These are phyloP conservation scores for Drosophila micromelanica DNA, from an alignment of 1,140 invertebrate genomes.

Conservation along the genomic window DNA sequence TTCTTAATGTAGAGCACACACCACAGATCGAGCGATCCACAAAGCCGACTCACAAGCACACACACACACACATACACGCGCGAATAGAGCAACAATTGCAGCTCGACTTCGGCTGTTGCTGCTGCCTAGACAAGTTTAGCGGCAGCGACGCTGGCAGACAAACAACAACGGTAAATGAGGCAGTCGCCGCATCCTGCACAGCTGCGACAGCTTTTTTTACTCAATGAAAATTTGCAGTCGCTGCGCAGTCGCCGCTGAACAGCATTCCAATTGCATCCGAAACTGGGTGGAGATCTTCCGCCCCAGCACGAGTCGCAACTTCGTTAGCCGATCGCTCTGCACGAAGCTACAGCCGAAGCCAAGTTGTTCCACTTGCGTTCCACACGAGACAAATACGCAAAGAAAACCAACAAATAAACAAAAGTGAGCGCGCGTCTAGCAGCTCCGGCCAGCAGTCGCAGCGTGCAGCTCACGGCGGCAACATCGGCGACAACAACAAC, in stretches of 20 bases:
- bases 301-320: constrained; percentile 64
- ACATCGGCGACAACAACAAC: constrained; percentile 37
- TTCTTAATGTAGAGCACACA: constrained; percentile 79
- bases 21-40: constrained; percentile 31
- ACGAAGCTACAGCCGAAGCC: constrained; percentile 34
- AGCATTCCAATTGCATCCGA: constrained; percentile 80
- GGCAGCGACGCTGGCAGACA: constrained; percentile 34
- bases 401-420: constrained; percentile 15
- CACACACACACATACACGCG: constrained; percentile 4
- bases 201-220: constrained; percentile 63
- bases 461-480: constrained; percentile 46
- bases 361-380: constrained; percentile 46
- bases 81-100: constrained; percentile 4
- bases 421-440: constrained; percentile 56
- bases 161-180: constrained; percentile 75
- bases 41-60: constrained; percentile 5
- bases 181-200: constrained; percentile 71
- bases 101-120: constrained; percentile 1
- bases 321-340: constrained; percentile 6
- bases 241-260: constrained; percentile 35
- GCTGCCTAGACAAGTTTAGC: constrained; percentile 76
- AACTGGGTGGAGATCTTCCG: constrained; percentile 84
- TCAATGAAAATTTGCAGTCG: constrained; percentile 69
- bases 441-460: constrained; percentile 52
- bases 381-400: constrained; percentile 45